Percentiles rank a stretch among this genome's conserved stretches.
Evolutionary conservation across 2,888 invertebrate species (phyloP).

Genomic region (Lacanobia oleracea): DNA sequence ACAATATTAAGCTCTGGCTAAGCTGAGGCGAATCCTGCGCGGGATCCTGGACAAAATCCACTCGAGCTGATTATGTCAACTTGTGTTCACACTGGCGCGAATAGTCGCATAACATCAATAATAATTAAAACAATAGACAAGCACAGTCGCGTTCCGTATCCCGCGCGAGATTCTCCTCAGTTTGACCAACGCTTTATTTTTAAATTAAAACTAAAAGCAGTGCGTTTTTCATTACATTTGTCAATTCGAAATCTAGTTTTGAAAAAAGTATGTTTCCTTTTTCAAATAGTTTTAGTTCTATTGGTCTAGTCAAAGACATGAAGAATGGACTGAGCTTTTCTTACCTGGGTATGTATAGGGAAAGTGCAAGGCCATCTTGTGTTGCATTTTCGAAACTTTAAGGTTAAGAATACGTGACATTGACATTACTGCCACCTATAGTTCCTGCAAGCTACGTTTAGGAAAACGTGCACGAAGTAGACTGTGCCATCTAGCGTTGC

Average conservation of each 20-base stretch:
- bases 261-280: constrained; percentile 19
- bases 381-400: no score
- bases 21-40: neutral
- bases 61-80: neutral
- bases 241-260: constrained; percentile 2
- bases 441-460: no score
- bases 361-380: no score
- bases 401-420: no score
- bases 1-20: constrained; percentile 11
- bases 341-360: neutral
- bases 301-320: constrained; percentile 29
- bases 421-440: no score
- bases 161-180: neutral
- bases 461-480: no score
- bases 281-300: constrained; percentile 10
- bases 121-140: neutral
- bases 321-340: neutral
- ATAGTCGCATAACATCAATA: neutral
- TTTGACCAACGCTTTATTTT: constrained; percentile 11
- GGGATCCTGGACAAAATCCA: no score
- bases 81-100: neutral
- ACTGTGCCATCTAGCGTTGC: no score
- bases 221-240: constrained; percentile 46
- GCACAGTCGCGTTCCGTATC: rapidly evolving
- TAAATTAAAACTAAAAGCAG: constrained; percentile 39